phyloP scores from a whole-genome alignment of 2,888 invertebrate species.

The Drosophila percnosoma region DNA sequence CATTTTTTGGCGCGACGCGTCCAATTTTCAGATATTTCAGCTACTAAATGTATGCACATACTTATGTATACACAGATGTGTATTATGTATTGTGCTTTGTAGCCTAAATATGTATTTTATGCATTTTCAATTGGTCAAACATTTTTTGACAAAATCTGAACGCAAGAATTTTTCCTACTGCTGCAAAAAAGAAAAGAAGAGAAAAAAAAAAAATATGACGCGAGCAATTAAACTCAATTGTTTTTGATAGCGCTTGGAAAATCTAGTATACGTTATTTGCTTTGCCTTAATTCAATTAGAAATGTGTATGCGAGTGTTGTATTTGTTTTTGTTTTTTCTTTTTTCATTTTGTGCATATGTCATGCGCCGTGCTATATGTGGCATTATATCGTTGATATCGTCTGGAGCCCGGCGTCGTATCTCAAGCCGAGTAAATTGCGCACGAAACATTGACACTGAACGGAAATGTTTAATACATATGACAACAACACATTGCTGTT shows the following conservation, averaged over 20 bases:
- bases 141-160: slow-evolving; percentile 33
- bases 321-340: background rate
- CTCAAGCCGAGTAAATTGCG: slow-evolving; percentile 71
- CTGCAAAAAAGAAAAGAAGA: slow-evolving; percentile 17
- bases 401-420: slow-evolving; percentile 53
- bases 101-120: slow-evolving; percentile 51
- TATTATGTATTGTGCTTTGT: background rate
- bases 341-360: slow-evolving; percentile 39
- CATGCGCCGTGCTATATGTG: slow-evolving; percentile 23
- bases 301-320: slow-evolving; percentile 42
- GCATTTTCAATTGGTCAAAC: slow-evolving; percentile 70
- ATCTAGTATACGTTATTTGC: slow-evolving; percentile 67
- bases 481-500: slow-evolving; percentile 66
- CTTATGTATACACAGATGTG: slow-evolving; percentile 1
- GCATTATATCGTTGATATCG: slow-evolving; percentile 54
- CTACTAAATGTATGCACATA: slow-evolving; percentile 37
- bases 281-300: slow-evolving; percentile 80
- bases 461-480: slow-evolving; percentile 84
- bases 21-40: slow-evolving; percentile 41
- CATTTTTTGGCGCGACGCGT: slow-evolving; percentile 64
- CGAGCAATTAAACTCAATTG: slow-evolving; percentile 81
- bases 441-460: slow-evolving; percentile 84
- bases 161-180: slow-evolving; percentile 6
- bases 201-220: slow-evolving; percentile 48
- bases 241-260: slow-evolving; percentile 69